Conservation (phyloP, 2,113 vertebrate genomes). For the Gymnogyps californianus region DNA sequence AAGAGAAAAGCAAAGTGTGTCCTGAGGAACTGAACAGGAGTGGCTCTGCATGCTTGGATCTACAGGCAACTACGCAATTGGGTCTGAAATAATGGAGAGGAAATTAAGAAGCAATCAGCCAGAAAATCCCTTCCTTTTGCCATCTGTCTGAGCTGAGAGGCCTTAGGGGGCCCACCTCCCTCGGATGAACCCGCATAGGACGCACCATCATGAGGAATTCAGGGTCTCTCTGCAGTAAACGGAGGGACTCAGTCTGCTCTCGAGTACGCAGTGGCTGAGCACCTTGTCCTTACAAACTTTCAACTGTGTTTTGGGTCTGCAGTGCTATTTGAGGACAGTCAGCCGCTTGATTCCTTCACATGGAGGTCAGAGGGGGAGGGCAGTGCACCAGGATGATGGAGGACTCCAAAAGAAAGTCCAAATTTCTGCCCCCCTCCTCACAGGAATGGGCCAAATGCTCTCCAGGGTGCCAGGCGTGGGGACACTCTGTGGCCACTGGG, state of each 20-base stretch:
- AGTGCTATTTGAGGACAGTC: background rate
- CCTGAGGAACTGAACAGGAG: background rate
- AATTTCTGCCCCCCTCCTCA: background rate
- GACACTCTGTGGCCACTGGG: too few relatives aligned
- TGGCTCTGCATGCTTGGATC: background rate
- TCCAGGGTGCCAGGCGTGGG: accelerated
- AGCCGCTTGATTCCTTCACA: accelerated
- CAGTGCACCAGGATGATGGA: accelerated
- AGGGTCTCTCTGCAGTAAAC: background rate
- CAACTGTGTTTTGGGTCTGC: background rate
- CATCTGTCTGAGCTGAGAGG: background rate
- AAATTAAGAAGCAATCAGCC: background rate
- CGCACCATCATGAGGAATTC: accelerated
- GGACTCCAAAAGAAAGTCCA: background rate
- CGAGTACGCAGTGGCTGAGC: accelerated
- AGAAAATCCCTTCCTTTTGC: background rate
- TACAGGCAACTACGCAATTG: background rate
- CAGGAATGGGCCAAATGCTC: background rate
- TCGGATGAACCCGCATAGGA: accelerated
- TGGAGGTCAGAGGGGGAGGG: accelerated
- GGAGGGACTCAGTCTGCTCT: background rate
- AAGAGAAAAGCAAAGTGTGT: background rate
- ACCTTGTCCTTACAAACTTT: background rate
- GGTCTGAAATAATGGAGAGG: background rate
- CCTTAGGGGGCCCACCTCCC: background rate